Conservation (phyloP, 1,140 invertebrate genomes). For the Augochlora pura region DNA sequence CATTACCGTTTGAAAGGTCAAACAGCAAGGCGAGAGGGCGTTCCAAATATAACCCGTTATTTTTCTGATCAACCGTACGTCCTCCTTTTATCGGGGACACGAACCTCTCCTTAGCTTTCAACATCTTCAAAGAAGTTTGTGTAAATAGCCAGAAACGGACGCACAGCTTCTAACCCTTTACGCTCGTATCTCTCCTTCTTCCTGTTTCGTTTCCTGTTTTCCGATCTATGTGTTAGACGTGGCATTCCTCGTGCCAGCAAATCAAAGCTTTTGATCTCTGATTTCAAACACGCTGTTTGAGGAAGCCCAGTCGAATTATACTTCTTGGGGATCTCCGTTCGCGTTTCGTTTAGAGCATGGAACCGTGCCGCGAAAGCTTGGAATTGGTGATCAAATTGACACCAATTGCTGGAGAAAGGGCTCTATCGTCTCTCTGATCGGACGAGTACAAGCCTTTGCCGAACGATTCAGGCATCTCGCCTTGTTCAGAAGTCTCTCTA, state of each 20-base stretch:
- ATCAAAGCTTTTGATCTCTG: slow-evolving; percentile 29
- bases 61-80: slow-evolving; percentile 21
- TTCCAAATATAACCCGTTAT: slow-evolving; percentile 1
- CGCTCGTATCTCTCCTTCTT: slow-evolving; percentile 2
- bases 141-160: slow-evolving; percentile 10
- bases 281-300: not conserved
- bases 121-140: not conserved
- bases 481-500: too few species aligned
- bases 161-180: slow-evolving; percentile 26
- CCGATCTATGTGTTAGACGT: slow-evolving; percentile 24
- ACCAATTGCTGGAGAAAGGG: not conserved
- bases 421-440: not conserved
- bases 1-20: not conserved
- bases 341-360: too few species aligned
- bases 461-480: too few species aligned
- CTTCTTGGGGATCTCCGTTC: not conserved
- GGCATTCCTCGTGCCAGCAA: not conserved
- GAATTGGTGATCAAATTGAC: not conserved
- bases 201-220: slow-evolving; percentile 16
- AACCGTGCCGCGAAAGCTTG: too few species aligned
- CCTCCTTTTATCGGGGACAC: not conserved
- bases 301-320: slow-evolving; percentile 3
- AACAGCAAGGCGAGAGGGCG: not conserved
- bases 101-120: slow-evolving; percentile 7
- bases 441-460: not conserved